Conservation (phyloP, 2,113 vertebrate genomes). For the Physeter macrocephalus region DNA sequence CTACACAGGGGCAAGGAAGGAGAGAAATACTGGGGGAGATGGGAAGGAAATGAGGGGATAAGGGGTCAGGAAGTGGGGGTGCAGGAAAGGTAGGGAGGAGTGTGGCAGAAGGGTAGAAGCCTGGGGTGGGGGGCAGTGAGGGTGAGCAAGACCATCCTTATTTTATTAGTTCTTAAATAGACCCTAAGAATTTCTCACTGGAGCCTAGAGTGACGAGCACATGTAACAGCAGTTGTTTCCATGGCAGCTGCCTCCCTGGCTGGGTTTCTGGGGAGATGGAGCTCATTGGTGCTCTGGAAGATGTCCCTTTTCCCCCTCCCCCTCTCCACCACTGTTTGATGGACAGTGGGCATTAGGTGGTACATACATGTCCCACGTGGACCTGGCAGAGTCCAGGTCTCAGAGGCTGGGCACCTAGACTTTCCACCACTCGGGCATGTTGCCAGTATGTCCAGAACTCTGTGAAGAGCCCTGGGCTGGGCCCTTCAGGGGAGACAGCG, state of each 20-base stretch:
- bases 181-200: constrained; percentile 53
- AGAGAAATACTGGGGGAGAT: background rate
- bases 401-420: background rate
- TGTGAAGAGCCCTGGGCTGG: background rate
- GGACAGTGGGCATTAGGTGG: background rate
- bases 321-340: background rate
- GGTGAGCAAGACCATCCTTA: constrained; percentile 58
- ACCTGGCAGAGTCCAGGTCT: background rate
- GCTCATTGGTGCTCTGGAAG: background rate
- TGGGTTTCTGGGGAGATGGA: constrained; percentile 74
- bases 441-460: background rate
- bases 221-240: constrained; percentile 72
- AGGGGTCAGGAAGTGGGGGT: background rate
- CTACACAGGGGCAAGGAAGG: background rate
- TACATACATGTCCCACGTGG: background rate
- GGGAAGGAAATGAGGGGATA: background rate
- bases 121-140: background rate
- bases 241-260: constrained; percentile 71
- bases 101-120: background rate
- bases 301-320: background rate
- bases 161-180: constrained; percentile 69
- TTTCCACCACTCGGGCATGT: background rate
- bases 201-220: constrained; percentile 38
- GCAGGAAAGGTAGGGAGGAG: background rate
- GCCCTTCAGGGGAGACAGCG: background rate